Percentiles rank a stretch among this genome's conserved stretches.
These are phyloP conservation scores for Phoenicopterus ruber DNA, from an alignment of 2,113 vertebrate genomes.

Conservation along the genomic window DNA sequence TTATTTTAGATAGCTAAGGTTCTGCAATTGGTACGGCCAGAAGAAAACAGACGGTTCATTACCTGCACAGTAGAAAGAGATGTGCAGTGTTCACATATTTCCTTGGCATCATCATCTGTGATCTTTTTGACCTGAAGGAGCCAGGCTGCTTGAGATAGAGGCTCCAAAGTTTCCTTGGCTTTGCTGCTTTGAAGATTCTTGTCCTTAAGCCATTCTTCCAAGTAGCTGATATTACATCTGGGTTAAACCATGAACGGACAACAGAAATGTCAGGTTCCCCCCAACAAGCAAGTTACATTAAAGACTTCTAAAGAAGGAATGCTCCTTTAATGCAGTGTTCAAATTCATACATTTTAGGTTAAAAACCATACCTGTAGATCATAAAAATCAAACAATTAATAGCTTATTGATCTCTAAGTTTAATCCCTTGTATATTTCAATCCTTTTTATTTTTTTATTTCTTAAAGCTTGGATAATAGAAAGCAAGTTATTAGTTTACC, in stretches of 20 bases:
- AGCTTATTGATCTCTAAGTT: not conserved
- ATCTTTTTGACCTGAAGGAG: constrained; percentile 95
- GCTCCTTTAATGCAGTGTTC: not conserved
- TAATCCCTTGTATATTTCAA: not conserved
- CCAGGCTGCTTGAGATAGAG: constrained; percentile 92
- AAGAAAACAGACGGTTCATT: not conserved
- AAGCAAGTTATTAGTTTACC: not conserved
- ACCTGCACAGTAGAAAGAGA: constrained; percentile 92
- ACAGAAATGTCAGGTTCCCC: not conserved
- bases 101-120: constrained; percentile 89
- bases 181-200: constrained; percentile 84
- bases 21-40: not conserved
- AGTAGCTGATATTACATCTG: constrained; percentile 96
- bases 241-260: not conserved
- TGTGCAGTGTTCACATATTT: constrained; percentile 85
- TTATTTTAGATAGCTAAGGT: not conserved
- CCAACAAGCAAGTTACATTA: not conserved
- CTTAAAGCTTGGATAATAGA: not conserved
- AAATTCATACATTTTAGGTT: not conserved
- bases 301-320: not conserved
- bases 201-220: constrained; percentile 97
- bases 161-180: constrained; percentile 87
- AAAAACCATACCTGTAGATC: not conserved
- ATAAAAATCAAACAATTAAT: not conserved
- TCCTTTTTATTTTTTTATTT: not conserved